Conservation (phyloP, 1,140 invertebrate species). For the Drosophila truncata region DNA sequence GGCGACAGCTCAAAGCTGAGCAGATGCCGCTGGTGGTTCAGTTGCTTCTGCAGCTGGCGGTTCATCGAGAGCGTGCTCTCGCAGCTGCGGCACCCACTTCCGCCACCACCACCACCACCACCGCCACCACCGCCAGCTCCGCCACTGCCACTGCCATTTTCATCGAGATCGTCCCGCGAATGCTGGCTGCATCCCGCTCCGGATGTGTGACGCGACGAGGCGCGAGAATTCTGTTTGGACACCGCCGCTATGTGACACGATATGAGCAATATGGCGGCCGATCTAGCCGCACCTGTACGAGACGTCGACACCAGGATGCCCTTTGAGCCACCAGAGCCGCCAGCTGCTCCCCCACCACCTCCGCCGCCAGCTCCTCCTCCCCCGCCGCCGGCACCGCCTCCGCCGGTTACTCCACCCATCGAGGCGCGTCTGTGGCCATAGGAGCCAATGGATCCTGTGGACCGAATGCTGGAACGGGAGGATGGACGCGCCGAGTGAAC, state of each 20-base stretch:
- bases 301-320: slow-evolving; percentile 90
- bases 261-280: slow-evolving; percentile 95
- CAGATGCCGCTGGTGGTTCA: slow-evolving; percentile 84
- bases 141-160: slow-evolving; percentile 49
- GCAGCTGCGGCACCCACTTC: slow-evolving; percentile 79
- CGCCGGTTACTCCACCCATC: slow-evolving; percentile 86
- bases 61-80: slow-evolving; percentile 84
- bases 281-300: slow-evolving; percentile 94
- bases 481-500: slow-evolving; percentile 88
- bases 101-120: slow-evolving; percentile 44
- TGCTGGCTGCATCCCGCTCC: slow-evolving; percentile 83
- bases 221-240: slow-evolving; percentile 79
- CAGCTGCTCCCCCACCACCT: slow-evolving; percentile 16
- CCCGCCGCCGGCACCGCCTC: slow-evolving; percentile 37
- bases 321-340: slow-evolving; percentile 75
- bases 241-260: slow-evolving; percentile 91
- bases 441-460: slow-evolving; percentile 87
- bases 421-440: slow-evolving; percentile 87
- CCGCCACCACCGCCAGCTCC: slow-evolving; percentile 26
- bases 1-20: slow-evolving; percentile 84
- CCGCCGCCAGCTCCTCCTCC: slow-evolving; percentile 64
- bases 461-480: slow-evolving; percentile 90
- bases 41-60: slow-evolving; percentile 85
- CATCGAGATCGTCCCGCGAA: slow-evolving; percentile 81
- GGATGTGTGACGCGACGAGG: slow-evolving; percentile 80